A percentile compares a stretch with the other conserved stretches of the same genome.
Conservation (phyloP, 2,797 vertebrate genomes). For the Aeoliscus strigatus region DNA sequence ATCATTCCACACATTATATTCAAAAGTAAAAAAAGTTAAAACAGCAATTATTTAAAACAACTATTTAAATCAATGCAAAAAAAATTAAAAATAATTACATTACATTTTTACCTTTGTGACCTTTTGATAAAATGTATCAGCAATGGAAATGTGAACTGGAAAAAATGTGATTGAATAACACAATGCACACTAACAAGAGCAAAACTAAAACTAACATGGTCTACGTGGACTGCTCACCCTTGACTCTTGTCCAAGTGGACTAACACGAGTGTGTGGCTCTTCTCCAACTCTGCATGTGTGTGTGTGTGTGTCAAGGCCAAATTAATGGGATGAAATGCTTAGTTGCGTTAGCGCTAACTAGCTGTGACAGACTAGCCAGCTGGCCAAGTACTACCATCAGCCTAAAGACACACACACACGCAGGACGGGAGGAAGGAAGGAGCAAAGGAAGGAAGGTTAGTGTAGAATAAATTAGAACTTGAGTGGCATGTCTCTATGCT, state of each 20-base stretch:
- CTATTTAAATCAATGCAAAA: too few relatives aligned
- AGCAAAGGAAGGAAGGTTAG: not conserved
- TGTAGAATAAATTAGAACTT: constrained; percentile 1
- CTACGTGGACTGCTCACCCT: not conserved
- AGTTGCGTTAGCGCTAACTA: constrained; percentile 38
- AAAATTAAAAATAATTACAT: too few relatives aligned
- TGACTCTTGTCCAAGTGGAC: not conserved
- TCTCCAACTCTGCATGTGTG: constrained; percentile 3
- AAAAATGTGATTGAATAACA: too few relatives aligned
- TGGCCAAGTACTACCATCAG: constrained; percentile 29
- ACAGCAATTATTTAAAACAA: too few relatives aligned
- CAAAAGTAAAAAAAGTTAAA: too few relatives aligned
- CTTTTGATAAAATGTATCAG: too few relatives aligned
- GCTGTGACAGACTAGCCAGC: constrained; percentile 39
- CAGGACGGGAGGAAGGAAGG: not conserved
- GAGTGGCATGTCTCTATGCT: constrained; percentile 6
- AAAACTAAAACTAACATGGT: not conserved
- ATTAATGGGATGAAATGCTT: constrained; percentile 36
- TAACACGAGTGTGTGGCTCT: constrained; percentile 4
- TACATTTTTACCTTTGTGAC: too few relatives aligned
- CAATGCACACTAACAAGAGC: too few relatives aligned
- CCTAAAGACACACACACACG: constrained; percentile 17
- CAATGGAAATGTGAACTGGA: too few relatives aligned
- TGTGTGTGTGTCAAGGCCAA: constrained; percentile 16
- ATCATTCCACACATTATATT: too few relatives aligned